phyloP scores from a whole-genome alignment of 2,113 vertebrate species.

The Pachyramphus minor region DNA sequence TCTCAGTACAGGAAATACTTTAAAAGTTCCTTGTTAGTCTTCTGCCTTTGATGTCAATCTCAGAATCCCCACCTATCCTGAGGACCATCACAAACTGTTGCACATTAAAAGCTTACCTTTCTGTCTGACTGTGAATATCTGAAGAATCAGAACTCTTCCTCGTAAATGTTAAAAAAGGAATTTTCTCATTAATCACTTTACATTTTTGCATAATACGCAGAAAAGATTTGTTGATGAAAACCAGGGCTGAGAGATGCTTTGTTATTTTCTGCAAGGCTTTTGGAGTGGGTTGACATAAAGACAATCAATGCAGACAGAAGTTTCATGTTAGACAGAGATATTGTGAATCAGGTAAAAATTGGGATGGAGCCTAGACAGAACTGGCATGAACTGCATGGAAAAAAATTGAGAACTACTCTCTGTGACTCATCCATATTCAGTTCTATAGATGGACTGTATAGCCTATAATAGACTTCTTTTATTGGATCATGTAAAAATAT shows the following conservation, averaged over 20 bases:
- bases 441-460: not conserved
- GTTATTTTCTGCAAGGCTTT: not conserved
- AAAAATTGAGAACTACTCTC: not conserved
- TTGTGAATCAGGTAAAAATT: not conserved
- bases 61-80: constrained; percentile 12
- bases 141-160: not conserved
- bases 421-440: not conserved
- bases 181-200: not conserved
- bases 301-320: not conserved
- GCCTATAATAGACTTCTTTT: not conserved
- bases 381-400: not conserved
- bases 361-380: not conserved
- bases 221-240: not conserved
- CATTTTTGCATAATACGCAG: not conserved
- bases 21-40: not conserved
- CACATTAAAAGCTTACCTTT: not conserved
- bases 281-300: not conserved
- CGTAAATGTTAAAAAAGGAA: not conserved
- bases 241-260: not conserved
- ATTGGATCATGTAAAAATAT: constrained; percentile 12
- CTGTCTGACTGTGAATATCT: not conserved
- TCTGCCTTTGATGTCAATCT: constrained; percentile 21
- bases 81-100: not conserved
- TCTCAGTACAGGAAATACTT: not conserved
- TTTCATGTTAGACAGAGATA: not conserved